These are phyloP conservation scores for Cnemophilus loriae DNA, from an alignment of 2,113 vertebrate genomes.

Conservation along the genomic window DNA sequence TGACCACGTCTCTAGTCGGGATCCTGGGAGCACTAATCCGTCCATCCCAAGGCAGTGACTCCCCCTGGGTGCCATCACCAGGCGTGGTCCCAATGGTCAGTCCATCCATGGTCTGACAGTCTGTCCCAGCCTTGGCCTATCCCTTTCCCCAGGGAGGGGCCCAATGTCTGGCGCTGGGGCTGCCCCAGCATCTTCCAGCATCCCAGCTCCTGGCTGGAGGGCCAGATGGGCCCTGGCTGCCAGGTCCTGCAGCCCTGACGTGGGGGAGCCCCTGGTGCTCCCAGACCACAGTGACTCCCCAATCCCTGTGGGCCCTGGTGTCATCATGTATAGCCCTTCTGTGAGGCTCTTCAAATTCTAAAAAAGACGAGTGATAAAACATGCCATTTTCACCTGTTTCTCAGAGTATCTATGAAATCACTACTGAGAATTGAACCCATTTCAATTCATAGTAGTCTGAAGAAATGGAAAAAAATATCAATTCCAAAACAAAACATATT, in stretches of 20 bases:
- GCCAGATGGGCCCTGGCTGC: neutral
- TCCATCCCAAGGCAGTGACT: neutral
- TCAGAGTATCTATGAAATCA: neutral
- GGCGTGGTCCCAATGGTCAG: neutral
- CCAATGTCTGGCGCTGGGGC: fast-evolving
- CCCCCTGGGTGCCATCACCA: neutral
- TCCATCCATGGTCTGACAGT: fast-evolving
- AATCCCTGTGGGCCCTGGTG: fast-evolving
- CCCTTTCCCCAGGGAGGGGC: neutral
- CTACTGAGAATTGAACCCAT: neutral
- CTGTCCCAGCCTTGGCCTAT: neutral
- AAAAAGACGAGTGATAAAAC: neutral
- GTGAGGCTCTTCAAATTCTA: neutral
- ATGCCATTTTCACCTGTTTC: neutral
- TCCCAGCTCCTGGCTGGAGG: neutral
- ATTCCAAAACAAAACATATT: neutral
- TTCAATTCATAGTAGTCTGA: neutral
- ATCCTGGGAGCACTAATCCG: fast-evolving
- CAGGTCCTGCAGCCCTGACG: neutral
- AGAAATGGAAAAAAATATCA: neutral
- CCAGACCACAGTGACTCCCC: neutral
- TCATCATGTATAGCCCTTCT: neutral
- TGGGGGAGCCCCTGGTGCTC: fast-evolving
- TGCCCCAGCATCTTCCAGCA: neutral
- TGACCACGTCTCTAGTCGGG: fast-evolving